Evolutionary conservation across 1,140 invertebrate species (phyloP).

Genomic region (Formica exsecta): DNA sequence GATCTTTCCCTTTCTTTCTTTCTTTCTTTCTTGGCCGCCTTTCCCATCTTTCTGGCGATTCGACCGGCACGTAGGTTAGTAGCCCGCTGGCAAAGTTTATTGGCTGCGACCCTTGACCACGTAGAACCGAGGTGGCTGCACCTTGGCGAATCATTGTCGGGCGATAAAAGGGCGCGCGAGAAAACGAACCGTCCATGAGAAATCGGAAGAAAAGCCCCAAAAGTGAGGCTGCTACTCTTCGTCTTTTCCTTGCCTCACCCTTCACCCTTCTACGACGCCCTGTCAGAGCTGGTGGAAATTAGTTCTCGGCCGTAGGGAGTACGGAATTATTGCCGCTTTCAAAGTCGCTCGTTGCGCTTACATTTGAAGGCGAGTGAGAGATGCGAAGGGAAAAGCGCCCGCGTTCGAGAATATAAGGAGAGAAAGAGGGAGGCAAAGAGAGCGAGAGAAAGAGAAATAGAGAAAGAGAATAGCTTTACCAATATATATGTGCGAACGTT

Average conservation of each 20-base stretch:
- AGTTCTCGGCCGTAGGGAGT: slow-evolving; percentile 76
- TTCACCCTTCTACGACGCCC: slow-evolving; percentile 5
- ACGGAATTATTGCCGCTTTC: slow-evolving; percentile 80
- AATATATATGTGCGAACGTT: slow-evolving; percentile 14
- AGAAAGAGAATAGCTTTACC: not conserved
- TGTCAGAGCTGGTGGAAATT: slow-evolving; percentile 74
- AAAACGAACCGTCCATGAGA: slow-evolving; percentile 63
- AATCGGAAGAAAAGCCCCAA: slow-evolving; percentile 12
- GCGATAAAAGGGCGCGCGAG: slow-evolving; percentile 70
- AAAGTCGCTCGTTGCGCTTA: slow-evolving; percentile 74
- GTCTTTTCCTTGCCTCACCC: slow-evolving; percentile 40
- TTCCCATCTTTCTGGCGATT: slow-evolving; percentile 43
- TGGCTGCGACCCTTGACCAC: slow-evolving; percentile 62
- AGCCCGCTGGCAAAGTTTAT: slow-evolving; percentile 56
- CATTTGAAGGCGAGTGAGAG: slow-evolving; percentile 59
- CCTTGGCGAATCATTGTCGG: slow-evolving; percentile 64
- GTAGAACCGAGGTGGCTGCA: slow-evolving; percentile 31
- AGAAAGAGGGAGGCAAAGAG: slow-evolving; percentile 42
- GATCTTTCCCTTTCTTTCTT: not conserved
- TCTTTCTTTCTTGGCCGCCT: slow-evolving; percentile 1
- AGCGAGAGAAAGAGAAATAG: slow-evolving; percentile 2
- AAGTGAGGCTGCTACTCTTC: slow-evolving; percentile 53
- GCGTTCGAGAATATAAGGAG: not conserved
- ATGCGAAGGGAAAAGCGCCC: slow-evolving; percentile 64
- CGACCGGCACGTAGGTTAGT: slow-evolving; percentile 37